Evolutionary conservation across 2,113 vertebrate genomes (phyloP).

Genomic region (Fukomys damarensis): DNA sequence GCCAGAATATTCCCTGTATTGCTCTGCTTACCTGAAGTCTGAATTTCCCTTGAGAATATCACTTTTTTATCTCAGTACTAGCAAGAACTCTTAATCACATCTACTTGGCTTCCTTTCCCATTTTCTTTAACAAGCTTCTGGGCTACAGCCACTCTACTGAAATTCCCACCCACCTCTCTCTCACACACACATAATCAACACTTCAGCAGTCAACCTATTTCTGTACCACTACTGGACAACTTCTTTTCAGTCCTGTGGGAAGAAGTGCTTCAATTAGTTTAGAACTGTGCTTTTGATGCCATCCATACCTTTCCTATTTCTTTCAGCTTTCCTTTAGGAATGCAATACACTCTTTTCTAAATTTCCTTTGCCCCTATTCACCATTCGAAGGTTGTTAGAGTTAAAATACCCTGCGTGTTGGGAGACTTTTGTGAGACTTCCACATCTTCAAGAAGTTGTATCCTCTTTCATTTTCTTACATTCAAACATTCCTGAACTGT

Average conservation of each 20-base stretch:
- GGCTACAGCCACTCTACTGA: neutral
- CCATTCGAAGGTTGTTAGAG: neutral
- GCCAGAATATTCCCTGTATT: neutral
- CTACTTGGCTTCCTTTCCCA: neutral
- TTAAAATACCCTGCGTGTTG: neutral
- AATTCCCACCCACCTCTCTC: neutral
- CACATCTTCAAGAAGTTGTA: neutral
- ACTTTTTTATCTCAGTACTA: neutral
- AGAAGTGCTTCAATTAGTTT: neutral
- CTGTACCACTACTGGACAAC: neutral
- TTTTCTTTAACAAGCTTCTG: constrained; percentile 35
- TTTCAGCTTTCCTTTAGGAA: neutral
- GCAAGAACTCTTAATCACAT: neutral
- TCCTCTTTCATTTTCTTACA: neutral
- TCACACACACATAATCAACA: neutral
- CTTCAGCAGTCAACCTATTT: neutral
- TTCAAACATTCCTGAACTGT: neutral
- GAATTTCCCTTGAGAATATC: constrained; percentile 5
- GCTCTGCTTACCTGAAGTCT: neutral
- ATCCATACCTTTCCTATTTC: neutral
- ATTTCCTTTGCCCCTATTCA: neutral
- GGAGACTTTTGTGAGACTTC: neutral
- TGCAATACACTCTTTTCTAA: neutral
- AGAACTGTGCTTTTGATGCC: constrained; percentile 14
- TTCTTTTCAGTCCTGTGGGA: neutral